Conservation (phyloP, 1,140 invertebrate genomes). For the Zaprionus gabonicus region DNA sequence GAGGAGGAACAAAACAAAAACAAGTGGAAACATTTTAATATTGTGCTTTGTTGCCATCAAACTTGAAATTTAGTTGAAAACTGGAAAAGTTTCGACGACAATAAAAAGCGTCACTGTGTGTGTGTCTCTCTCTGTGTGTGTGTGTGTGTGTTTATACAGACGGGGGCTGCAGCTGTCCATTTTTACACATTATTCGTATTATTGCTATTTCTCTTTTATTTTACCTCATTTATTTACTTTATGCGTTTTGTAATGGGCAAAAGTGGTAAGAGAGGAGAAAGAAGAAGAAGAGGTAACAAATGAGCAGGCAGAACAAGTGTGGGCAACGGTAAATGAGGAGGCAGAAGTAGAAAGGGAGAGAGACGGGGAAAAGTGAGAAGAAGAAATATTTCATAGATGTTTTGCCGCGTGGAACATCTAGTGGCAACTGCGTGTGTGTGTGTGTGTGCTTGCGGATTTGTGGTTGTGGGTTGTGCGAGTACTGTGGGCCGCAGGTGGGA, state of each 20-base stretch:
- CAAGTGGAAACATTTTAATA: constrained; percentile 6
- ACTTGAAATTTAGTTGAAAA: constrained; percentile 17
- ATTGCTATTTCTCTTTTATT: not conserved
- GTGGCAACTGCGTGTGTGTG: constrained; percentile 7
- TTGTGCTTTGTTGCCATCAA: constrained; percentile 19
- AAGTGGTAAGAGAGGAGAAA: constrained; percentile 49
- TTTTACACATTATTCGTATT: constrained; percentile 2
- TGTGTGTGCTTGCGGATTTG: not conserved
- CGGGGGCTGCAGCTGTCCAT: constrained; percentile 16
- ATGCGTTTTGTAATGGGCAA: constrained; percentile 41
- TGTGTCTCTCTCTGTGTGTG: constrained; percentile 1
- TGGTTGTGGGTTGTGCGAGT: constrained; percentile 3
- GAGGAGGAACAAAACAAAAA: not conserved
- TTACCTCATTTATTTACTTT: constrained; percentile 4
- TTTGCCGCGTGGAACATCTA: constrained; percentile 8
- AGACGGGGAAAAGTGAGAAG: not conserved
- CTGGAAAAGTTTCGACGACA: constrained; percentile 16
- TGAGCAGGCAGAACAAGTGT: constrained; percentile 6
- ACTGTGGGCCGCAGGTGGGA: not conserved
- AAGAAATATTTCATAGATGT: constrained; percentile 21
- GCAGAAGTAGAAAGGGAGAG: not conserved
- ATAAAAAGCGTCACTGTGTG: not conserved
- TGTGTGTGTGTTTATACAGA: constrained; percentile 5
- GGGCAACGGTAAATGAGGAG: constrained; percentile 30
- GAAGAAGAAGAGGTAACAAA: not conserved